phyloP scores from a whole-genome alignment of 1,140 invertebrate genomes.

The Triops longicaudatus region DNA sequence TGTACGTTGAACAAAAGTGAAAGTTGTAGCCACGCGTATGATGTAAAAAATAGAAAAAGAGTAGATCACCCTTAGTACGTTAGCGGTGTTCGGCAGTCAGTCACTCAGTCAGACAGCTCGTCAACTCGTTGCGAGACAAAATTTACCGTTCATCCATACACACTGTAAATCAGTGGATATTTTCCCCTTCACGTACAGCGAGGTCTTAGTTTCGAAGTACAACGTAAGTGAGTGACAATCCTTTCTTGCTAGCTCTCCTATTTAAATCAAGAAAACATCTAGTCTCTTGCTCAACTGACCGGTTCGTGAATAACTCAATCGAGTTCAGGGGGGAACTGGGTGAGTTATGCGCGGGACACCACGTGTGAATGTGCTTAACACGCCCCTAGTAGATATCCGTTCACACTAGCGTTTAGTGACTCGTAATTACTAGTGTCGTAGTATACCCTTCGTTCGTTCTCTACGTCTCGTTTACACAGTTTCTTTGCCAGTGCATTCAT shows the following conservation, averaged over 20 bases:
- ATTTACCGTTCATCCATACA: neutral
- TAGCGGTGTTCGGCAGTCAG: neutral
- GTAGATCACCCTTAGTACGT: neutral
- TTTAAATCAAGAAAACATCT: neutral
- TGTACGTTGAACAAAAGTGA: slow-evolving; percentile 4
- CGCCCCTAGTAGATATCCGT: neutral
- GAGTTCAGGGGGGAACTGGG: neutral
- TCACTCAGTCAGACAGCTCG: neutral
- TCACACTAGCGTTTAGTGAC: neutral
- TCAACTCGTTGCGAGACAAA: neutral
- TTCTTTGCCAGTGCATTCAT: neutral
- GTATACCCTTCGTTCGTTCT: neutral
- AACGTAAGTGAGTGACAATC: neutral
- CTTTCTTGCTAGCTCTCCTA: neutral
- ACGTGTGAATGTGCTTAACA: slow-evolving; percentile 9
- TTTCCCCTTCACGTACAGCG: neutral
- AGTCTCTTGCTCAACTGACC: neutral
- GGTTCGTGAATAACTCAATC: neutral
- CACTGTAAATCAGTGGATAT: neutral
- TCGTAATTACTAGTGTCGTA: neutral
- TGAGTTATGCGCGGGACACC: neutral
- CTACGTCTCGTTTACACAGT: too few relatives aligned
- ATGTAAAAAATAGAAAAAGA: neutral
- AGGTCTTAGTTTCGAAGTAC: neutral
- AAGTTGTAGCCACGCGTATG: neutral